Evolutionary conservation across 2,888 invertebrate species (phyloP).

Genomic region (Candidula unifasciata): DNA sequence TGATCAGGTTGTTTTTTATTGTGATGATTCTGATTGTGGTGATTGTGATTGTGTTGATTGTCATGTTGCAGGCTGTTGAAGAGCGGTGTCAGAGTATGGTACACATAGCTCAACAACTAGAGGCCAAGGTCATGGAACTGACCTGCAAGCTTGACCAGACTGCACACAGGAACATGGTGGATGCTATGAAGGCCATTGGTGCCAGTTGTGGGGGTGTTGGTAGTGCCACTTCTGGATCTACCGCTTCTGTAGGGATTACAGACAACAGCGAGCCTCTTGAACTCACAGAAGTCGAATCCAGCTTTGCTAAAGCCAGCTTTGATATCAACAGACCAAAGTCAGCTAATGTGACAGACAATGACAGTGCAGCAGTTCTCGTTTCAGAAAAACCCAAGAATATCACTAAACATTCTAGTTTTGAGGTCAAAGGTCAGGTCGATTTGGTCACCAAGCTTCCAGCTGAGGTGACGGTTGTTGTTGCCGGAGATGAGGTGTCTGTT

Average conservation of each 20-base stretch:
- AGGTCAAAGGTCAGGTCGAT: not conserved
- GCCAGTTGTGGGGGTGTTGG: not conserved
- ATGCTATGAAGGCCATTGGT: conserved; percentile 16
- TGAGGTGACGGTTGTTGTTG: conserved; percentile 29
- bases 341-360: not conserved
- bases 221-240: not conserved
- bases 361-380: not conserved
- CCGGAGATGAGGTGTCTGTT: conserved; percentile 41
- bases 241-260: not conserved
- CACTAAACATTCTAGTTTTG: not conserved
- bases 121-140: conserved; percentile 63
- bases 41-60: not conserved
- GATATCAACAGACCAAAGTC: not conserved
- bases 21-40: not conserved
- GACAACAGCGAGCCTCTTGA: not conserved
- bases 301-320: not conserved
- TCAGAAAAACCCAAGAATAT: not conserved
- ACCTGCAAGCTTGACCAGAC: conserved; percentile 62
- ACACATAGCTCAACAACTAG: conserved; percentile 67
- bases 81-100: conserved; percentile 64
- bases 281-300: not conserved
- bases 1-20: too few species aligned
- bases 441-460: not conserved
- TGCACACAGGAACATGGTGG: conserved; percentile 45
- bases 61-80: conserved; percentile 63